Base-by-base conservation (phyloP, 1,140 invertebrate genomes). In the Trialeurodes vaporariorum region DNA sequence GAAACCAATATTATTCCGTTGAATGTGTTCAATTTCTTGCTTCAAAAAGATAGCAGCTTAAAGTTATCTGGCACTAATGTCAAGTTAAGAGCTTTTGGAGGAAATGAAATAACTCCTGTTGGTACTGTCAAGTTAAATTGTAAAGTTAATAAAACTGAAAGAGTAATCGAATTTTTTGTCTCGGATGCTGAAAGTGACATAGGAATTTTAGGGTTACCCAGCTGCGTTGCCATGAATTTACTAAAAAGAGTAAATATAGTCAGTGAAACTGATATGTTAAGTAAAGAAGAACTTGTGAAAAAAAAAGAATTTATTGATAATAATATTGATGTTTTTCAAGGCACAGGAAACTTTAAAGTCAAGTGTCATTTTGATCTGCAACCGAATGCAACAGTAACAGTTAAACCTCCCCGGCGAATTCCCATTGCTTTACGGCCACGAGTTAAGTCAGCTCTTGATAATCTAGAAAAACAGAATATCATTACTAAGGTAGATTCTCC, bases 371-470 rank as follows among this genome's bases (percentile, higher is more conserved):
- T 73, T n/a, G 58, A 63, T 40, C 58, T 73, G 22, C 67, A 67
- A 40, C 40, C 68, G 2, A 68, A 69, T 63, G 69, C 69, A 22
- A 58, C 64, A 26, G 72, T 72, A 0, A 61, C 69, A 22, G 65
- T 67, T 59, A 70, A 68, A 21, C 62, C 70, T n/a, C 63, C 67
- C 67, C 69, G 70, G 70, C 64, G 71, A 69, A 61, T 71, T 17
- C 72, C 72, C 58, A 40, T 73, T 22, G 61, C 70, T 25, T 23
- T 73, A 23, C 63, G 68, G 59, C 66, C 70, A 5, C 64, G 68
- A 62, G 40, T 75, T 24, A 73, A 73, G 66, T n/a, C 58, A 25
- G 68, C 67, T 61, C 67, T 75, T 13, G 70, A 74, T 25, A 65
- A 71, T 1, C 49, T 76, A 34, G 63, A 66, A 13, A 63, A 40